Base-by-base conservation (phyloP, 1,140 invertebrate species). In the Conus ventricosus region DNA sequence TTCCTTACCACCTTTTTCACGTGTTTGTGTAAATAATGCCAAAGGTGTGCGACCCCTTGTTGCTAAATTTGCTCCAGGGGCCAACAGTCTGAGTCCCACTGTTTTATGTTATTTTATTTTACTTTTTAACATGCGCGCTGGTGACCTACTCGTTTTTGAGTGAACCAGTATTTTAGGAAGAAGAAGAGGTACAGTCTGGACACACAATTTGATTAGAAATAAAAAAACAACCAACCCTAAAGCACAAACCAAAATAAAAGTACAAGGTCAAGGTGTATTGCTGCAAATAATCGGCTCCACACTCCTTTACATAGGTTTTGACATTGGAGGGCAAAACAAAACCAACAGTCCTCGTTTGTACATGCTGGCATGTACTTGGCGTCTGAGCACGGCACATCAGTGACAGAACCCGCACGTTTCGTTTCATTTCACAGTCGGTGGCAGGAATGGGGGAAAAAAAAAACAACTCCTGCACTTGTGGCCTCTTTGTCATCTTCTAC, bases 201-300 rank as follows among this genome's bases (percentile, higher is more conserved):
- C 67, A 60, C 15, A 8, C 57, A 63, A 71, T 23, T 71, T 71
- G 67, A 23, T 71, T 20, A 71, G 6, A 23, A 71, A 23, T 7
- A 71, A 71, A 71, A 15, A 71, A 71, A 4, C 11, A 71, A 20
- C 6, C 11, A 71, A 71, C 11, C 7, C 23, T n/a, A 71, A 71
- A 71, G 67, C 67, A n/a, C 67, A 23, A 20, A 71, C 67, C 11
- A 11, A 71, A 20, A 63, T 20, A 71, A 71, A 4, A 20, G 23
- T 71, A 71, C 15, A 71, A 71, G 10, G 67, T 71, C 67, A 71
- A 71, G 67, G 6, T 71, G 67, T 71, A 71, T 71, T 71, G 67
- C 67, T 71, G 67, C 67, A 71, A 71, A 23, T 71, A 71, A 71
- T 71, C 6, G 67, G 67, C 67, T 71, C 67, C 67, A 71, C 67